These are phyloP conservation scores for Perodicticus potto DNA, from an alignment of 2,797 vertebrate genomes.

Conservation along the genomic window DNA sequence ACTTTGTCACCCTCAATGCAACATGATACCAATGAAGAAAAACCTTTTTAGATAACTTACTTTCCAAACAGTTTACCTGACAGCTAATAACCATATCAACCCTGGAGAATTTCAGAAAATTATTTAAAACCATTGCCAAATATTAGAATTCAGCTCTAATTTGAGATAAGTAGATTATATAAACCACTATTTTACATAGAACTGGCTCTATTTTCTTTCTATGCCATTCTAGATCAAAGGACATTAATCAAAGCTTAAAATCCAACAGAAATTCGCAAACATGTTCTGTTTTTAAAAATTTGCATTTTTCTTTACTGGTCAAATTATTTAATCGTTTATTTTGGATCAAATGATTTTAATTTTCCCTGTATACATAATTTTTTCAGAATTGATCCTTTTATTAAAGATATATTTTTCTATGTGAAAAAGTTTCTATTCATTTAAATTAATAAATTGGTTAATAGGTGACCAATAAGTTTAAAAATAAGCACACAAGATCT, in stretches of 20 bases:
- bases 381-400: background rate
- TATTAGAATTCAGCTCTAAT: slow-evolving; percentile 19
- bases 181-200: slow-evolving; percentile 23
- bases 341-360: background rate
- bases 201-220: background rate
- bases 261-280: background rate
- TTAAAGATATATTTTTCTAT: background rate
- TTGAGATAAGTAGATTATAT: slow-evolving; percentile 17
- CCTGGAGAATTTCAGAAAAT: background rate
- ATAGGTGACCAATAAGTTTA: background rate
- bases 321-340: slow-evolving; percentile 34
- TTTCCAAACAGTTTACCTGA: slow-evolving; percentile 31
- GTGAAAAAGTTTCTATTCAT: background rate
- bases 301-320: background rate
- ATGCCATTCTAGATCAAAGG: background rate
- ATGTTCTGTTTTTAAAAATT: background rate
- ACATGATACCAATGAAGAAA: background rate
- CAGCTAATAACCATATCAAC: background rate
- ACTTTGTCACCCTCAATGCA: background rate
- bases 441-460: background rate
- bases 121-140: background rate
- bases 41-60: background rate
- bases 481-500: background rate
- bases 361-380: background rate
- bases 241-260: background rate